phyloP scores from a whole-genome alignment of 2,888 invertebrate species.

The Trachelus troglodyta region DNA sequence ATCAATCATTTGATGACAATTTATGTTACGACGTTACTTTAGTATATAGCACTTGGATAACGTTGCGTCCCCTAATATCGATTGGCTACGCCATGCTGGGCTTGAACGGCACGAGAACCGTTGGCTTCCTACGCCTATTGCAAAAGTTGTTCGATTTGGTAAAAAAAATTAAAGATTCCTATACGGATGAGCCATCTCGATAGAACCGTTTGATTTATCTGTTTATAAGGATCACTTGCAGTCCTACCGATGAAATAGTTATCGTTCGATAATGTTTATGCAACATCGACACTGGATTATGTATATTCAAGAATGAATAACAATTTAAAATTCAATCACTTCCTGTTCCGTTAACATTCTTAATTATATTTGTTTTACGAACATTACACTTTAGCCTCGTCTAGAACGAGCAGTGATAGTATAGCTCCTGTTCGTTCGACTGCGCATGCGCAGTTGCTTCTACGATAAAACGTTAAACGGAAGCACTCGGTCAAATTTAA shows the following conservation, averaged over 20 bases:
- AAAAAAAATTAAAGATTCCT: neutral
- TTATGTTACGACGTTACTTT: neutral
- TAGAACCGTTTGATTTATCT: neutral
- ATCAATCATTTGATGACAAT: neutral
- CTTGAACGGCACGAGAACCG: neutral
- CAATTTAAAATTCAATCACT: neutral
- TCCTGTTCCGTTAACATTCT: neutral
- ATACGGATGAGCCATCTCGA: no score
- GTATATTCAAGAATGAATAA: neutral
- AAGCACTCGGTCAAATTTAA: neutral
- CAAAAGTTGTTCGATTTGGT: neutral
- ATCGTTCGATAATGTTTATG: neutral
- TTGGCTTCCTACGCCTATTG: neutral
- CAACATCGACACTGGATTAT: neutral
- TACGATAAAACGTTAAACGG: neutral
- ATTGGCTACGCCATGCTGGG: neutral
- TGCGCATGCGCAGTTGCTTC: neutral
- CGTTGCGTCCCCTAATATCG: neutral
- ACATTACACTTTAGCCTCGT: neutral
- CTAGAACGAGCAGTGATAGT: neutral
- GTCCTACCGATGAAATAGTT: neutral
- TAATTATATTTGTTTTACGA: neutral
- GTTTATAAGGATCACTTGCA: neutral
- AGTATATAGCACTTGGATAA: neutral
- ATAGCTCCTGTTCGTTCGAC: neutral